These are phyloP conservation scores for Lottia scabra DNA, from an alignment of 2,888 invertebrate genomes.

Conservation along the genomic window DNA sequence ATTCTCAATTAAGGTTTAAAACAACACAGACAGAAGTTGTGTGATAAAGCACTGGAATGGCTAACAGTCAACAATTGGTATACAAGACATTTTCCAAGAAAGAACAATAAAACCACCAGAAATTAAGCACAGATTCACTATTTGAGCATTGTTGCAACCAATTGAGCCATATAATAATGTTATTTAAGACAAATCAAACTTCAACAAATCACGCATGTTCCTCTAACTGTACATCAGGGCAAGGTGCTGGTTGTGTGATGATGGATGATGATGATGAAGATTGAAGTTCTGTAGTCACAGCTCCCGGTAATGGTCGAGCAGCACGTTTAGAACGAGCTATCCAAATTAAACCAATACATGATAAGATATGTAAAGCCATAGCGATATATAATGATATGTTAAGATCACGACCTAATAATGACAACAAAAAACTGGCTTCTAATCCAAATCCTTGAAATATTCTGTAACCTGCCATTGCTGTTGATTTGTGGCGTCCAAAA, in stretches of 20 bases:
- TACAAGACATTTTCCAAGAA: too few species aligned
- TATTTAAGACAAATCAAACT: too few species aligned
- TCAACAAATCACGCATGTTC: background rate
- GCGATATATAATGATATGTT: slow-evolving; percentile 32
- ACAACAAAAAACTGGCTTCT: slow-evolving; percentile 36
- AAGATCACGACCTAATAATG: slow-evolving; percentile 26
- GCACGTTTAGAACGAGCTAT: slow-evolving; percentile 15
- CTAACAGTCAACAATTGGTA: too few species aligned
- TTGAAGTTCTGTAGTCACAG: background rate
- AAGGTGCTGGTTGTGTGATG: background rate
- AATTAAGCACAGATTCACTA: too few species aligned
- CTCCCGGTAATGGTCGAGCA: background rate
- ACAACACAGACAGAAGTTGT: too few species aligned
- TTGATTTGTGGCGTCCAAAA: slow-evolving; percentile 40
- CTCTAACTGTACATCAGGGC: background rate
- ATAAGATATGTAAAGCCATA: slow-evolving; percentile 30
- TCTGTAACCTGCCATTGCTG: slow-evolving; percentile 52
- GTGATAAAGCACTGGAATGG: too few species aligned
- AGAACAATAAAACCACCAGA: too few species aligned
- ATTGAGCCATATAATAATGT: too few species aligned
- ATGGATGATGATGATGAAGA: background rate
- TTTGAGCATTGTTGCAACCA: too few species aligned
- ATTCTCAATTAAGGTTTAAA: too few species aligned
- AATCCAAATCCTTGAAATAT: slow-evolving; percentile 55
- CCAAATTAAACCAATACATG: slow-evolving; percentile 33